Conservation (phyloP, 2,797 vertebrate species). For the Sebastes kiyomatsui region DNA sequence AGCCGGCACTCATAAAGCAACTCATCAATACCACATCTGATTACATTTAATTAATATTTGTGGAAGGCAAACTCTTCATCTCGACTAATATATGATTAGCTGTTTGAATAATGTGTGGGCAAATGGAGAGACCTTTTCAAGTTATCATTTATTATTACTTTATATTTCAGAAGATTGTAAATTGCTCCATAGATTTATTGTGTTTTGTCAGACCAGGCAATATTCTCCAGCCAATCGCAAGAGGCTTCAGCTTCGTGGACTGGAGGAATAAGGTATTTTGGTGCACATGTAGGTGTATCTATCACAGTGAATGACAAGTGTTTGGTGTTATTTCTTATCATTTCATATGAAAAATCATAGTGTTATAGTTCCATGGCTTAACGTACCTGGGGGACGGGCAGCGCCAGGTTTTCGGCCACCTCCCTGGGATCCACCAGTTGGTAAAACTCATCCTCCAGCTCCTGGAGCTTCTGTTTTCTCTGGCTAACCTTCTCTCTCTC, state of each 20-base stretch:
- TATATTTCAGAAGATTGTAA: background rate
- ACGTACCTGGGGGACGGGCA: constrained; percentile 81
- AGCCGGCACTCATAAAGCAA: constrained; percentile 18
- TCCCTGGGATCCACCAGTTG: constrained; percentile 91
- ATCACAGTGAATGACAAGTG: background rate
- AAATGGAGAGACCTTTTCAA: background rate
- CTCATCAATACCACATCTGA: constrained; percentile 21
- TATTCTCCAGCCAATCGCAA: background rate
- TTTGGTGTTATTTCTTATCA: background rate
- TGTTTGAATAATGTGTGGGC: background rate
- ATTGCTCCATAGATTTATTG: background rate
- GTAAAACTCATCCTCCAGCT: constrained; percentile 95
- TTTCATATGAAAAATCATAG: background rate
- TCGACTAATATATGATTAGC: background rate
- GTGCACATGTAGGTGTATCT: background rate
- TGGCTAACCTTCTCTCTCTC: constrained; percentile 93
- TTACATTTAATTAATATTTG: constrained; percentile 1
- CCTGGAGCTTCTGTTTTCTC: constrained; percentile 94
- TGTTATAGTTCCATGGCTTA: no score
- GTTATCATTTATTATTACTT: background rate
- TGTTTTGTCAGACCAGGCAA: background rate
- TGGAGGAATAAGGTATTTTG: background rate
- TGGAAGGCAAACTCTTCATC: background rate
- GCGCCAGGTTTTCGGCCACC: constrained; percentile 88
- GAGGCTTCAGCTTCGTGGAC: background rate